Evolutionary conservation across 2,797 vertebrate genomes (phyloP).

Genomic region (Acrocephalus scirpaceus): DNA sequence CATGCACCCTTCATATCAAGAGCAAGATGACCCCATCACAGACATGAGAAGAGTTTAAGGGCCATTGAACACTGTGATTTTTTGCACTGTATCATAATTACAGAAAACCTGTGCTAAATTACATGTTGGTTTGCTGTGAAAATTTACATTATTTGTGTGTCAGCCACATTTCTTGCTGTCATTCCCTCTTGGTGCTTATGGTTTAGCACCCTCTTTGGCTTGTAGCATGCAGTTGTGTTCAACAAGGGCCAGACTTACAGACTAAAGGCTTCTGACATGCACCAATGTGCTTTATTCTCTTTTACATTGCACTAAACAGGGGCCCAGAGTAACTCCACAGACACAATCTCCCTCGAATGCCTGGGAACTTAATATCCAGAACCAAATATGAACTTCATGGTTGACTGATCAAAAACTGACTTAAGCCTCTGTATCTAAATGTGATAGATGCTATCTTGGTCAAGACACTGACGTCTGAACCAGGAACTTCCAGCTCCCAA

Average conservation of each 20-base stretch:
- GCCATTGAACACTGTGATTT: neutral
- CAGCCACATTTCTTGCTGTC: neutral
- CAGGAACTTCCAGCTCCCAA: neutral
- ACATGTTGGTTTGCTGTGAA: neutral
- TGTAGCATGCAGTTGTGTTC: fast-evolving
- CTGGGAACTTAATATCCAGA: constrained; percentile 44
- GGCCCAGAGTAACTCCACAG: neutral
- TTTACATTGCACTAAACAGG: neutral
- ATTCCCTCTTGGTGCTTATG: neutral
- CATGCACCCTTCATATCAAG: neutral
- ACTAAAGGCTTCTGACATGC: neutral
- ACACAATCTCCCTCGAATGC: neutral
- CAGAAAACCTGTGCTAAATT: constrained; percentile 1
- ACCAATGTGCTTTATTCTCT: neutral
- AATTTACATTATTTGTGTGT: neutral
- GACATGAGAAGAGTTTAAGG: neutral
- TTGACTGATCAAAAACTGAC: constrained; percentile 26
- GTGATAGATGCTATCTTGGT: constrained; percentile 33
- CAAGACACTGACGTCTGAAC: neutral
- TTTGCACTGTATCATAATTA: neutral
- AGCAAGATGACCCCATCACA: neutral
- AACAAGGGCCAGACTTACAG: neutral
- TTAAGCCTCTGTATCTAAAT: constrained; percentile 31
- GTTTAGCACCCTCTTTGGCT: neutral
- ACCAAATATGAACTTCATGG: constrained; percentile 17